phyloP scores from a whole-genome alignment of 2,113 vertebrate species.

The Neolamprologus sp. region DNA sequence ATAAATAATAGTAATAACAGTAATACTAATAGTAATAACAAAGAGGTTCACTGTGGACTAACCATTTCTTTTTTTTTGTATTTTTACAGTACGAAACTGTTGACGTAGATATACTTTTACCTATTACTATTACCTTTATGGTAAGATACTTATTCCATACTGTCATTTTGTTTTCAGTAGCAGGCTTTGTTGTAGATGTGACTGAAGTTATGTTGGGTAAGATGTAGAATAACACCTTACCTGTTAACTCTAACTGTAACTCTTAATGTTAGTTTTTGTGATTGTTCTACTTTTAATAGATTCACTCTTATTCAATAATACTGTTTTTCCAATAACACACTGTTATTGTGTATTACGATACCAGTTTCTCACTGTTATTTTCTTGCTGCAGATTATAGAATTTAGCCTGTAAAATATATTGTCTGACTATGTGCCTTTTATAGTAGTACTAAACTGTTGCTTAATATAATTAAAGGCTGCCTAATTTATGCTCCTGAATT shows the following conservation, averaged over 20 bases:
- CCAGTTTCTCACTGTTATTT: background rate
- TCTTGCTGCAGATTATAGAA: background rate
- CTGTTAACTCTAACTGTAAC: background rate
- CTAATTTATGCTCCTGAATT: background rate
- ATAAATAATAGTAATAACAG: background rate
- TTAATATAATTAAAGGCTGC: background rate
- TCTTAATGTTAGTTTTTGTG: background rate
- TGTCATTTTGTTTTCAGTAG: background rate
- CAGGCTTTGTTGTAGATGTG: background rate
- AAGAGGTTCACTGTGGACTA: background rate
- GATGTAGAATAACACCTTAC: background rate
- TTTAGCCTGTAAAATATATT: background rate
- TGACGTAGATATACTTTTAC: background rate
- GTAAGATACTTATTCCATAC: background rate
- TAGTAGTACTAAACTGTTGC: background rate
- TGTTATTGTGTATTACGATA: background rate
- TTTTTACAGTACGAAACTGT: background rate
- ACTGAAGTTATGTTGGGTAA: background rate
- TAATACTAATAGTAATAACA: background rate
- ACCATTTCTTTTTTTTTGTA: background rate
- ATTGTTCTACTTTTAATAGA: background rate
- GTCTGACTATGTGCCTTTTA: background rate
- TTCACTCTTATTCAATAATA: background rate
- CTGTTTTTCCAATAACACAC: background rate
- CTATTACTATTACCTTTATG: background rate